A percentile compares a stretch with the other conserved stretches of the same genome.
These are phyloP conservation scores for Schizopygopsis pylzovi DNA, from an alignment of 2,797 vertebrate genomes.

Conservation along the genomic window DNA sequence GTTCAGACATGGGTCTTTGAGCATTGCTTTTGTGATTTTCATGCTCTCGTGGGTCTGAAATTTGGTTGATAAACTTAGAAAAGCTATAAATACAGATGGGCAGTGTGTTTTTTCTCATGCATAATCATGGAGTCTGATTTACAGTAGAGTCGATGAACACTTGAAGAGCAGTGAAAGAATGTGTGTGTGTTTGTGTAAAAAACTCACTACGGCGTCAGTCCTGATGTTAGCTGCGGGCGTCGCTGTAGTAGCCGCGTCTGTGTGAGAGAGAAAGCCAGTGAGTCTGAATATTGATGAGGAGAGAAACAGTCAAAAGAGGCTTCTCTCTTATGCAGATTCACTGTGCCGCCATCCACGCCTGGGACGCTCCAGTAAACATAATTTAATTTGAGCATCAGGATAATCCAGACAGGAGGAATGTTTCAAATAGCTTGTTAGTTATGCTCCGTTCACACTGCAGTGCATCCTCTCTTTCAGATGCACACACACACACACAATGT, in stretches of 20 bases:
- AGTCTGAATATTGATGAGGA: constrained; percentile 55
- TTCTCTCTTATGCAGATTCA: constrained; percentile 53
- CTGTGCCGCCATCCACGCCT: constrained; percentile 32
- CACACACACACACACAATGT: background rate
- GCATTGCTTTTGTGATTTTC: background rate
- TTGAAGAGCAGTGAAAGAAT: constrained; percentile 2
- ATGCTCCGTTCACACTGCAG: constrained; percentile 45
- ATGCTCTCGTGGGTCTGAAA: background rate
- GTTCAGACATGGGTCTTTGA: background rate
- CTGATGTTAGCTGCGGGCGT: background rate
- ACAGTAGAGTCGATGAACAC: background rate
- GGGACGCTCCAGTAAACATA: constrained; percentile 59
- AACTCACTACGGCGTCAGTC: background rate
- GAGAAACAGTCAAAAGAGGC: constrained; percentile 26
- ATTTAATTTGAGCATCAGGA: constrained; percentile 59
- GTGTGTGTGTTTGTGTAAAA: background rate
- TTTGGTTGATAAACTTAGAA: background rate
- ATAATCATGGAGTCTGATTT: background rate
- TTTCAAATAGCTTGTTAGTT: constrained; percentile 54
- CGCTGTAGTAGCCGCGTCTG: background rate
- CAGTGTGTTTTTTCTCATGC: background rate
- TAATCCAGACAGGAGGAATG: constrained; percentile 54
- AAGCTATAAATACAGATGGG: background rate
- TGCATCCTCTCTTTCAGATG: constrained; percentile 28
- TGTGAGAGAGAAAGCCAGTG: constrained; percentile 21